Evolutionary conservation across 2,113 vertebrate genomes (phyloP).

Genomic region (Myotis lucifugus): DNA sequence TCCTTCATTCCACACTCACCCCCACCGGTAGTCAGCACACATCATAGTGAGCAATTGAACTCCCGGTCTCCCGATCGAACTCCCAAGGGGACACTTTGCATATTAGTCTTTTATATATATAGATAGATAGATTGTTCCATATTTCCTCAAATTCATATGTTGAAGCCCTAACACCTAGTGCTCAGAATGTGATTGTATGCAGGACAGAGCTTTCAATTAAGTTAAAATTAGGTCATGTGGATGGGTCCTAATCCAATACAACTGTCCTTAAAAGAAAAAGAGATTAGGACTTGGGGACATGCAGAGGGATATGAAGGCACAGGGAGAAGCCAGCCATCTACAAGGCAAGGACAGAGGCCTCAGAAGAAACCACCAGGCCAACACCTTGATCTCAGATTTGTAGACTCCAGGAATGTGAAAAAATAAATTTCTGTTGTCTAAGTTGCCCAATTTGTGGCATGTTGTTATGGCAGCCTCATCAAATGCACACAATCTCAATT

Average conservation of each 20-base stretch:
- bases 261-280: not conserved
- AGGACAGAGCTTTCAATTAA: not conserved
- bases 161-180: not conserved
- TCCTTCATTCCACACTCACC: too few relatives aligned
- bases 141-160: not conserved
- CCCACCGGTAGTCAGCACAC: too few relatives aligned
- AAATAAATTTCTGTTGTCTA: not conserved
- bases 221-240: not conserved
- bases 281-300: not conserved
- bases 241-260: not conserved
- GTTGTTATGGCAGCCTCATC: not conserved
- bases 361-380: too few relatives aligned
- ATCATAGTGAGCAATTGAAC: too few relatives aligned
- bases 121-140: not conserved
- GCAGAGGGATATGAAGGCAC: fast-evolving
- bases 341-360: not conserved
- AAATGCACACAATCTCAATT: fast-evolving
- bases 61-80: too few relatives aligned
- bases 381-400: not conserved
- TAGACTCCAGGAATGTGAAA: not conserved
- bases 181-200: not conserved
- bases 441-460: not conserved
- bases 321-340: fast-evolving
- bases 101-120: too few relatives aligned
- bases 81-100: too few relatives aligned